phyloP scores from a whole-genome alignment of 1,140 invertebrate species.

The Drosophila lacertosa region DNA sequence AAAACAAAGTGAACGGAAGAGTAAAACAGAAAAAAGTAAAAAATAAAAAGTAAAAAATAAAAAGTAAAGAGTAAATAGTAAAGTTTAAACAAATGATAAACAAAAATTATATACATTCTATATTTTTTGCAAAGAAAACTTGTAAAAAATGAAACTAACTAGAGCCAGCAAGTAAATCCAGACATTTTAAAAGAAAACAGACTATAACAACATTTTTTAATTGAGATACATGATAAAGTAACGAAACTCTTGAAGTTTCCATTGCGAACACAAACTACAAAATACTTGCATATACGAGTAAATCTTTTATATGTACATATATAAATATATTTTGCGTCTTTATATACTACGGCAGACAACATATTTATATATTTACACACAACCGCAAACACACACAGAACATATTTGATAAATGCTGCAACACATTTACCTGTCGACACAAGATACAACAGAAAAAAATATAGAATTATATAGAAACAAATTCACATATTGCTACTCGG shows the following conservation, averaged over 20 bases:
- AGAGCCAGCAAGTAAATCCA: constrained; percentile 54
- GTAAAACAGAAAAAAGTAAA: constrained; percentile 22
- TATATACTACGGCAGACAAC: constrained; percentile 66
- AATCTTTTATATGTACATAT: constrained; percentile 56
- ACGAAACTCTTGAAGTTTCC: constrained; percentile 24
- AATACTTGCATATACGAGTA: constrained; percentile 31
- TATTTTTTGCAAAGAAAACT: constrained; percentile 79
- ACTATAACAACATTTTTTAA: constrained; percentile 64
- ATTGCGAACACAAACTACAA: constrained; percentile 38
- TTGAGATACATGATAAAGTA: constrained; percentile 27
- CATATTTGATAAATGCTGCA: constrained; percentile 26
- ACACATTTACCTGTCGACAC: constrained; percentile 37
- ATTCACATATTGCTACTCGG: constrained; percentile 21
- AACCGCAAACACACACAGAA: constrained; percentile 14
- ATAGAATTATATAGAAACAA: constrained; percentile 27
- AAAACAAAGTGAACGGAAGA: constrained; percentile 43
- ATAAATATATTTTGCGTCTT: constrained; percentile 72
- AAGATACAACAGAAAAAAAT: constrained; percentile 9
- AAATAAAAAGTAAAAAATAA: constrained; percentile 22
- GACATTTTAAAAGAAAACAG: constrained; percentile 60
- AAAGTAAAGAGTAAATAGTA: constrained; percentile 25
- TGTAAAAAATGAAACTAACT: constrained; percentile 55
- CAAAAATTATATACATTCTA: constrained; percentile 47
- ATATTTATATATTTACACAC: constrained; percentile 69
- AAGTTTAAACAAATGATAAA: no score